Evolutionary conservation across 2,113 vertebrate species (phyloP).

Genomic region (Alces alces): DNA sequence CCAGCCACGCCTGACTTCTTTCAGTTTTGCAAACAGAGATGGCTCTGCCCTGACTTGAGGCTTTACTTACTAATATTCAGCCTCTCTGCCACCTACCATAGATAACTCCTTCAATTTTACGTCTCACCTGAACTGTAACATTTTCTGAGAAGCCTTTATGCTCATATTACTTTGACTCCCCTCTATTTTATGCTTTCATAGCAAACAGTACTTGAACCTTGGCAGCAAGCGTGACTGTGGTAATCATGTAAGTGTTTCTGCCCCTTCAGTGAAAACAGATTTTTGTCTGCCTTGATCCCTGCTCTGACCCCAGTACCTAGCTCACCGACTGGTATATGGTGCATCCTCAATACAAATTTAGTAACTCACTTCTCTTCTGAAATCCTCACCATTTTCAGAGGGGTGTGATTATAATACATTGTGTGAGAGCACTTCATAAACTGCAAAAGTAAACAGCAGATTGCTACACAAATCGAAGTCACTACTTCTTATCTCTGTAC

Average conservation of each 20-base stretch:
- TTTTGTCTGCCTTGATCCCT: neutral
- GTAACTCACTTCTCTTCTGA: neutral
- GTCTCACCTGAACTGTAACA: neutral
- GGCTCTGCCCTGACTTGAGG: neutral
- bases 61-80: neutral
- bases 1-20: neutral
- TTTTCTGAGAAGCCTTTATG: slow-evolving; percentile 12
- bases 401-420: neutral
- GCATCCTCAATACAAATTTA: neutral
- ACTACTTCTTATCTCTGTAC: neutral
- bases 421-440: neutral
- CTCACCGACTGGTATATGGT: neutral
- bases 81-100: neutral
- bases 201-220: neutral
- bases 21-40: neutral
- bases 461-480: neutral
- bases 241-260: neutral
- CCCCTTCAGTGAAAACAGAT: slow-evolving; percentile 13
- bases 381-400: neutral
- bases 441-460: neutral
- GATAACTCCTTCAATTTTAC: neutral
- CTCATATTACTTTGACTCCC: neutral
- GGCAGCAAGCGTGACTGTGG: neutral
- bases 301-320: neutral
- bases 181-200: neutral